Evolutionary conservation across 2,888 invertebrate species (phyloP), one percentile per base, ranked within the genome.

Genomic region (Philereme vetulata): DNA sequence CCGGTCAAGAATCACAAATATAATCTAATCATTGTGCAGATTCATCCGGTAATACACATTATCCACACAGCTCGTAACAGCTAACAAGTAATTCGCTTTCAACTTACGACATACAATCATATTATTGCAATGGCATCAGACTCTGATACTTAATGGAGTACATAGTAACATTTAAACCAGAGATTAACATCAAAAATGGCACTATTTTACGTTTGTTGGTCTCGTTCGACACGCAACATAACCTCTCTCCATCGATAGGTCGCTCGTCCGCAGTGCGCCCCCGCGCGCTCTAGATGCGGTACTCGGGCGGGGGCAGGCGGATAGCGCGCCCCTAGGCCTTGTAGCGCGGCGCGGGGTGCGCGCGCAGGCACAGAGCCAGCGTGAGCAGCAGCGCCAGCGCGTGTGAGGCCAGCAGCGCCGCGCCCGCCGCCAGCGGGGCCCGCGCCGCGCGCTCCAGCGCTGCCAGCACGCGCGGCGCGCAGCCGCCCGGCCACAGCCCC

Each of bases 311-410:
- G 47, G 10, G 52, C 9, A 42, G 35, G 10, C 50, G 7, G 55
- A 32, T 32, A 34, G 51, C 38, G 34, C 36, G 48, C 47, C 48
- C 49, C 63, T 81, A 88, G 1, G 88, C 88, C 77, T 90, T 90
- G 84, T 88, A 83, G 9, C 75, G 62, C 62, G 72, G 36, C 34
- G 42, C 67, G 49, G 84, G 83, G 57, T 74, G 77, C 52, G 83
- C 81, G 74, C 83, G 84, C 72, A 86, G 83, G 60, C 86, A 85
- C 66, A 89, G 81, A 75, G 86, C 86, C 45, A 84, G 80, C 64
- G 88, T 74, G 51, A 90, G 85, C 78, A 88, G 80, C 78, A 89
- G 79, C 74, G 88, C 75, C 42, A 76, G 71, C 66, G 77, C 83
- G 77, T 86, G 90, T 77, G 80, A 77, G 46, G 76, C 85, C 62